phyloP scores from a whole-genome alignment of 2,113 vertebrate genomes.

The Syngnathoides biaculeatus region DNA sequence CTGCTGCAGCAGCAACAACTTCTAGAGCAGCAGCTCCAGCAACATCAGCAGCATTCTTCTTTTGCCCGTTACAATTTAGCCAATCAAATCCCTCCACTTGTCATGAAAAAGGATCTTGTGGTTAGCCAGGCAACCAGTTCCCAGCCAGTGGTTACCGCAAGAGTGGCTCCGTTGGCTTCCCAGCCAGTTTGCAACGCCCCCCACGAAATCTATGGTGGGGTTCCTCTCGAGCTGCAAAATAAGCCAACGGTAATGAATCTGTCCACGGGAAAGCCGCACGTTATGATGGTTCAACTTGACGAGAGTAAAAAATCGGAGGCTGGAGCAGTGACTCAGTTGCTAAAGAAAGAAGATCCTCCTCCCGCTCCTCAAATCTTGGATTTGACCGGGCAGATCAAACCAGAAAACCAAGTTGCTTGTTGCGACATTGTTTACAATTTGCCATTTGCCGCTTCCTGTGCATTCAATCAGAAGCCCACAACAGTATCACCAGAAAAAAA shows the following conservation, averaged over 20 bases:
- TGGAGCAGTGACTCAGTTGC: conserved; percentile 81
- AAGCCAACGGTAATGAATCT: conserved; percentile 79
- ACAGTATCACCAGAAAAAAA: conserved; percentile 77
- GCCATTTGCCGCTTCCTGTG: conserved; percentile 88
- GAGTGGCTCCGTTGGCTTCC: conserved; percentile 63
- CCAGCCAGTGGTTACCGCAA: conserved; percentile 70
- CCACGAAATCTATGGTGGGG: conserved; percentile 77
- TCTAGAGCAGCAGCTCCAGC: conserved; percentile 79
- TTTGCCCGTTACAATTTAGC: conserved; percentile 88
- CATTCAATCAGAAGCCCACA: conserved; percentile 81
- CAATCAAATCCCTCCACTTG: conserved; percentile 79
- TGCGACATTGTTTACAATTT: conserved; percentile 97
- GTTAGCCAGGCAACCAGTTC: conserved; percentile 76
- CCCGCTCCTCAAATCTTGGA: conserved; percentile 80
- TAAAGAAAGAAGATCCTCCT: conserved; percentile 79
- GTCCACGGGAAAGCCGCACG: conserved; percentile 82
- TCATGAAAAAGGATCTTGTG: conserved; percentile 83
- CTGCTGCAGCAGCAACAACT: conserved; percentile 76
- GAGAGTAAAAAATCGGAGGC: conserved; percentile 71
- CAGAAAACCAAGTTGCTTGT: conserved; percentile 90
- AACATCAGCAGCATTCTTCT: conserved; percentile 80
- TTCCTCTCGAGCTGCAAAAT: conserved; percentile 83
- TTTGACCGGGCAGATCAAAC: conserved; percentile 84
- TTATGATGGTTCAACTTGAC: conserved; percentile 94
- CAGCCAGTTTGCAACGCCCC: conserved; percentile 52